These are phyloP conservation scores for Galagoides demidoff DNA, from an alignment of 2,797 vertebrate species.

Conservation along the genomic window DNA sequence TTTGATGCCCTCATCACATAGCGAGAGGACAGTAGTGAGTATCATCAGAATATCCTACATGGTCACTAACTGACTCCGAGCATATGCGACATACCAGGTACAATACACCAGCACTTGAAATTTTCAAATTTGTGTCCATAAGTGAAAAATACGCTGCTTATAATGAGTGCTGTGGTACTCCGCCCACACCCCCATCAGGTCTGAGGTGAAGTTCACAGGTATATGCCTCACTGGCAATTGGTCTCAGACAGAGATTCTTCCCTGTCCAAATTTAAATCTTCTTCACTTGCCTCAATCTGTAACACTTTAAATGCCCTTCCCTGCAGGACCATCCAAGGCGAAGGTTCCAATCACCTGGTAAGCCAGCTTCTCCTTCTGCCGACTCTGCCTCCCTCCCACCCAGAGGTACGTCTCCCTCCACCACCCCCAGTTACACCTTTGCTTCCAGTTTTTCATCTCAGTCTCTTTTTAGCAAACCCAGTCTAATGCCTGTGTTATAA, in stretches of 20 bases:
- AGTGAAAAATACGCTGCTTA: not conserved
- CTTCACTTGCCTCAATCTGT: not conserved
- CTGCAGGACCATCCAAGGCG: not conserved
- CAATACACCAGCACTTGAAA: not conserved
- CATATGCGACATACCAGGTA: not conserved
- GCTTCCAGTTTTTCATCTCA: not conserved
- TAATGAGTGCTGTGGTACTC: not conserved
- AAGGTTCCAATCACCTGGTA: not conserved
- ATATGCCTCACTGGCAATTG: not conserved
- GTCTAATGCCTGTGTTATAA: not conserved
- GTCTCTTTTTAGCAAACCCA: not conserved
- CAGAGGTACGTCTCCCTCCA: not conserved
- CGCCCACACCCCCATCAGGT: no score
- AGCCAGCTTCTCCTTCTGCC: not conserved
- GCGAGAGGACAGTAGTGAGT: not conserved
- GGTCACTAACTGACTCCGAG: not conserved
- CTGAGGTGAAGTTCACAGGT: rapidly evolving
- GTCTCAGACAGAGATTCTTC: not conserved
- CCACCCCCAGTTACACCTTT: not conserved
- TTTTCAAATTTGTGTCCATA: not conserved
- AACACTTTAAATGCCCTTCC: not conserved
- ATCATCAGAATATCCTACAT: not conserved
- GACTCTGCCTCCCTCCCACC: not conserved
- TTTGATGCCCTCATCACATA: not conserved
- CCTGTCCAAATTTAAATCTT: not conserved